These are phyloP conservation scores for Hanleya hanleyi DNA, from an alignment of 2,888 invertebrate genomes.

Conservation along the genomic window DNA sequence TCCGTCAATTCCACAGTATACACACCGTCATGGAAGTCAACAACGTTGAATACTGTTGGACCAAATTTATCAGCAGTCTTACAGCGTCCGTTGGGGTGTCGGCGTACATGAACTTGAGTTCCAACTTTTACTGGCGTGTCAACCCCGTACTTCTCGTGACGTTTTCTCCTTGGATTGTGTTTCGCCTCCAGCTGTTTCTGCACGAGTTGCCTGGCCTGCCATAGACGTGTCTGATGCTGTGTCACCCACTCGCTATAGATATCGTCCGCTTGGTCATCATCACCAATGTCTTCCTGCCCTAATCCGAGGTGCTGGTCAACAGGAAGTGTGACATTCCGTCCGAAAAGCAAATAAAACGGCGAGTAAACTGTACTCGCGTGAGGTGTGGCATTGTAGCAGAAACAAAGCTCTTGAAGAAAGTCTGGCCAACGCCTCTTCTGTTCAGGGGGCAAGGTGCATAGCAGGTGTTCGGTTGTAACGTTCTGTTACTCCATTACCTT, in stretches of 20 bases:
- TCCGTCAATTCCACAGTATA: background rate
- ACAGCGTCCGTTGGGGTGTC: constrained; percentile 9
- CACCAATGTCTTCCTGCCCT: background rate
- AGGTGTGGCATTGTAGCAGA: constrained; percentile 14
- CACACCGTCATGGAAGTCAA: background rate
- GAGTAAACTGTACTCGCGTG: constrained; percentile 11
- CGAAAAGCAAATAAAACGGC: constrained; percentile 1
- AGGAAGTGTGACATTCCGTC: background rate
- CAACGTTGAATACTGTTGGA: constrained; percentile 3
- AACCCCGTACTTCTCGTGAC: background rate
- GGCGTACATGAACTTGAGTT: constrained; percentile 5
- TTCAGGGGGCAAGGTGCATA: constrained; percentile 16
- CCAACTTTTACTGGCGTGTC: background rate
- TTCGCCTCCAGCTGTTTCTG: background rate
- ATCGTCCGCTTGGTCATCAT: background rate
- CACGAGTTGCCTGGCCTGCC: constrained; percentile 6
- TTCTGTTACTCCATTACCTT: constrained; percentile 26
- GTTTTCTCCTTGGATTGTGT: background rate
- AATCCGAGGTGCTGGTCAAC: background rate
- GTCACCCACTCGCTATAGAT: constrained; percentile 7
- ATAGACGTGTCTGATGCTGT: constrained; percentile 10
- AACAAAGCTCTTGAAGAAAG: constrained; percentile 20
- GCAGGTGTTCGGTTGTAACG: constrained; percentile 25
- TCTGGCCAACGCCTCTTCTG: constrained; percentile 27
- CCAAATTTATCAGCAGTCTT: constrained; percentile 12